A percentile compares a stretch with the other conserved stretches of the same genome.
phyloP scores from a whole-genome alignment of 1,140 invertebrate genomes.

The Teleogryllus occipitalis region DNA sequence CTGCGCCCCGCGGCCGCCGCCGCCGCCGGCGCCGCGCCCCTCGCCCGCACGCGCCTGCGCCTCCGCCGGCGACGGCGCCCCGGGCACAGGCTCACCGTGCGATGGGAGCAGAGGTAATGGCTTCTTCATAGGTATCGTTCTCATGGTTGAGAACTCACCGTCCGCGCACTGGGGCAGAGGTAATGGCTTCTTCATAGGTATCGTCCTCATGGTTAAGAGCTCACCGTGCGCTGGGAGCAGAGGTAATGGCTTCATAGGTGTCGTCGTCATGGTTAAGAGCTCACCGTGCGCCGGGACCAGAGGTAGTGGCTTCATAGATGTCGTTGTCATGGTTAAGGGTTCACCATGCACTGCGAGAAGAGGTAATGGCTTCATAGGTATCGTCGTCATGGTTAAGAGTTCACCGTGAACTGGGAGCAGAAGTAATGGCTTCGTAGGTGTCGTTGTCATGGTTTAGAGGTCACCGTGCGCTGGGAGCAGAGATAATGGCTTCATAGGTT shows the following conservation, averaged over 20 bases:
- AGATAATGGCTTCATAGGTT: no score
- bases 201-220: constrained; percentile 2
- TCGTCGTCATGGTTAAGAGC: constrained; percentile 18
- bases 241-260: constrained; percentile 27
- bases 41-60: constrained; percentile 25
- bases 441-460: constrained; percentile 19
- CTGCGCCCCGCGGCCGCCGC: constrained; percentile 29
- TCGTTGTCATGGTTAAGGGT: constrained; percentile 2
- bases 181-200: constrained; percentile 18
- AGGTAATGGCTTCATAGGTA: constrained; percentile 27
- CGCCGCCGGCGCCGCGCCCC: constrained; percentile 27
- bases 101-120: constrained; percentile 35
- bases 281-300: constrained; percentile 36
- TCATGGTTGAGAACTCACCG: constrained; percentile 30
- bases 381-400: not conserved
- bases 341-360: constrained; percentile 36
- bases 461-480: constrained; percentile 37
- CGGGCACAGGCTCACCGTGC: constrained; percentile 31
- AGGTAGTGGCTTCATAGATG: constrained; percentile 27
- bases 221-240: constrained; percentile 37
- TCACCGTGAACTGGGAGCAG: constrained; percentile 36
- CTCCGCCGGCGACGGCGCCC: constrained; percentile 28
- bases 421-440: constrained; percentile 27
- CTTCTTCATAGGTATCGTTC: not conserved
- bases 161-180: constrained; percentile 37